Percentiles rank a stretch among this genome's conserved stretches.
Evolutionary conservation across 2,888 invertebrate genomes (phyloP).

Genomic region (Phrixothrix hirtus): DNA sequence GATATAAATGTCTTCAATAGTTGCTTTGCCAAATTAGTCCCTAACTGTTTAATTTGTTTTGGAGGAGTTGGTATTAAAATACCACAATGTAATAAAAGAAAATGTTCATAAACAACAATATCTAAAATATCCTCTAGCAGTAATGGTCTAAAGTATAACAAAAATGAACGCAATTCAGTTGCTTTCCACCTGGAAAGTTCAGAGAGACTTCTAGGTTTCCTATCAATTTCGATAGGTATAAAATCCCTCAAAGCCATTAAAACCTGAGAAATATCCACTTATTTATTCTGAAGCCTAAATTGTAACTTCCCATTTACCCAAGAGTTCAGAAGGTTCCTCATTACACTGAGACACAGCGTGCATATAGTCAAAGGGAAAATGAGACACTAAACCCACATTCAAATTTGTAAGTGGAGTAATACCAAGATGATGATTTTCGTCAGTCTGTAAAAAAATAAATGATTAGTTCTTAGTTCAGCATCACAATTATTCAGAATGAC

Average conservation of each 20-base stretch:
- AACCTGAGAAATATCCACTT: not conserved
- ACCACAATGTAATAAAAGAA: not conserved
- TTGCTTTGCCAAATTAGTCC: not conserved
- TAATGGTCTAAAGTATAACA: not conserved
- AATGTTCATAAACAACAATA: conserved; percentile 3
- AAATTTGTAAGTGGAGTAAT: too few relatives aligned
- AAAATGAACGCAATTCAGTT: too few relatives aligned
- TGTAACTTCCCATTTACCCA: not conserved
- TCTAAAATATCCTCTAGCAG: not conserved
- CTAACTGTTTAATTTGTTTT: not conserved
- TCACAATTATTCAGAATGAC: too few relatives aligned
- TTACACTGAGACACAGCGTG: too few relatives aligned
- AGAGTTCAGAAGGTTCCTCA: not conserved
- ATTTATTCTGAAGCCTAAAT: not conserved
- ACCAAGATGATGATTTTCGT: too few relatives aligned
- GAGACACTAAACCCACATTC: too few relatives aligned
- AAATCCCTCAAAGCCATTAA: not conserved
- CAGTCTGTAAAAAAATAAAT: too few relatives aligned
- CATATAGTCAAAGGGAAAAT: too few relatives aligned
- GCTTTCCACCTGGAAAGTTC: not conserved
- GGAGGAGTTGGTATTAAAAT: not conserved
- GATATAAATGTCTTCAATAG: not conserved
- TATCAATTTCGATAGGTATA: conserved; percentile 3
- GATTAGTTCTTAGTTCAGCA: too few relatives aligned
- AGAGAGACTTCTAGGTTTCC: not conserved